Conservation (phyloP, 92 coral and sea anemone species). For the Palythoa grandis region DNA sequence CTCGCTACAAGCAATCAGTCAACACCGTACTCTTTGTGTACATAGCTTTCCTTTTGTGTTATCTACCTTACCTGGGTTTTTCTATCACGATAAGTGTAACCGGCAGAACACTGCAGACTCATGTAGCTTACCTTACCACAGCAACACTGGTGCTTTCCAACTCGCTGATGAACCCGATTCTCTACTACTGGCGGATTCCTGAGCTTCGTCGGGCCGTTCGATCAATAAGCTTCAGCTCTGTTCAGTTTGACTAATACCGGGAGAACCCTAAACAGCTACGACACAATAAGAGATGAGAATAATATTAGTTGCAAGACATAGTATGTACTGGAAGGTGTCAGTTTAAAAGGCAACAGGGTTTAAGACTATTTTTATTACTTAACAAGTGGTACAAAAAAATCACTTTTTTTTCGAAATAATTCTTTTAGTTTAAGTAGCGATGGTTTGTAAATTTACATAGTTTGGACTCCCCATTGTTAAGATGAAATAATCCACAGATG, state of each 20-base stretch:
- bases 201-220: conserved; percentile 32
- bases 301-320: too few species aligned
- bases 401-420: too few species aligned
- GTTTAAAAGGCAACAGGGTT: too few species aligned
- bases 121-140: conserved; percentile 34
- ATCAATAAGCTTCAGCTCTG: conserved; percentile 18
- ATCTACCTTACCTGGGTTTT: conserved; percentile 23
- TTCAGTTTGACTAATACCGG: conserved; percentile 5
- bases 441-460: too few species aligned
- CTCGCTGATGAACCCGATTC: conserved; percentile 34
- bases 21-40: conserved; percentile 36
- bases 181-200: conserved; percentile 41
- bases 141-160: conserved; percentile 35
- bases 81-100: conserved; percentile 2
- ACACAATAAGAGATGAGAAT: neutral
- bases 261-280: neutral
- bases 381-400: too few species aligned
- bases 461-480: too few species aligned
- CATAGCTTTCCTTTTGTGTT: conserved; percentile 37
- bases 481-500: too few species aligned
- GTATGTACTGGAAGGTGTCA: too few species aligned
- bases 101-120: neutral
- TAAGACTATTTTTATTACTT: too few species aligned
- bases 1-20: conserved; percentile 44
- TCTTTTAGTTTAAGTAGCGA: too few species aligned